Evolutionary conservation across 1,140 invertebrate species (phyloP), one percentile per base, ranked within the genome.

Genomic region (Coenobita brevimanus): DNA sequence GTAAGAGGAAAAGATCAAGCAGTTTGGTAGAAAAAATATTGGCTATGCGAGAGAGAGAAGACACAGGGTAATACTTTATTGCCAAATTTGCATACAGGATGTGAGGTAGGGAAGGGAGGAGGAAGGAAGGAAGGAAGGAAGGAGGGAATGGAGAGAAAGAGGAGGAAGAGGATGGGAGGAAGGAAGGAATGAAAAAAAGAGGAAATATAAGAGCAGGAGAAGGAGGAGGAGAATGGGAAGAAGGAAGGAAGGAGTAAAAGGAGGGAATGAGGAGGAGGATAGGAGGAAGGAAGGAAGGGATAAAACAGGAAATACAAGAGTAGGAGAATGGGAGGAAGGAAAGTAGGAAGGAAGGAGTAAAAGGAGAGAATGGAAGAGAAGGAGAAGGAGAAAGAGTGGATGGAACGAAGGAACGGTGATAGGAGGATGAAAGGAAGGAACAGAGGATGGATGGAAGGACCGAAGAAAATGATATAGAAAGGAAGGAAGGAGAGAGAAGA

Each of bases 401-500:
- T 3, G 67, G 30, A n/a, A n/a, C n/a, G n/a, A n/a, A n/a, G n/a
- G n/a, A n/a, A n/a, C n/a, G n/a, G n/a, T n/a, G n/a, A n/a, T n/a
- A n/a, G n/a, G n/a, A n/a, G n/a, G n/a, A n/a, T n/a, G n/a, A n/a
- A n/a, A n/a, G n/a, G n/a, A n/a, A n/a, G n/a, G n/a, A n/a, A n/a
- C 21, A 33, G 0, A 36, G 30, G 30, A 33, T 10, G 30, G n/a
- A 21, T 30, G 17, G 62, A 24, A 64, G 62, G 21, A 64, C 6
- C n/a, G 62, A 13, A 21, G 3, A 64, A 3, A 30, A n/a, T n/a
- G 62, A 3, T n/a, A 64, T 64, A 71, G 62, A n/a, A n/a, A n/a
- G n/a, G n/a, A n/a, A n/a, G n/a, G n/a, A n/a, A n/a, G n/a, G n/a
- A 71, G 67, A 38, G 41, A 38, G 67, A 71, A 38, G 15, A 71